phyloP scores from a whole-genome alignment of 2,797 vertebrate genomes.

The Triplophysa yarkandensis region DNA sequence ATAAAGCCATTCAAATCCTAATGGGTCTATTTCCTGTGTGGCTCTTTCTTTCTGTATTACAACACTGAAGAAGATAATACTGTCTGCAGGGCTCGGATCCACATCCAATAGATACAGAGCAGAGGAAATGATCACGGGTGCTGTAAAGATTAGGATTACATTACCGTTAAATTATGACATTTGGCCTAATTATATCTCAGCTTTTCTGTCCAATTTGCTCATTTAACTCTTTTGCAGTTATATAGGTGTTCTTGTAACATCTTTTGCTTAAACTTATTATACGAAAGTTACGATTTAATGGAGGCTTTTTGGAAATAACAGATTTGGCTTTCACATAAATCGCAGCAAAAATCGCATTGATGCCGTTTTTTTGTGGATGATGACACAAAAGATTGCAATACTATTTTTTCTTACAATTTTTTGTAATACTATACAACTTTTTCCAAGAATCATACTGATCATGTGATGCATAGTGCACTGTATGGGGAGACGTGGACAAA shows the following conservation, averaged over 20 bases:
- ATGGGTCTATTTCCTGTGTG: constrained; percentile 40
- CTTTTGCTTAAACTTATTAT: background rate
- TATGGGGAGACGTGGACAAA: too few relatives aligned
- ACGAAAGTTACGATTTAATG: background rate
- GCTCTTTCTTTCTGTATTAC: constrained; percentile 28
- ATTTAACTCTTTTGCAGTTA: background rate
- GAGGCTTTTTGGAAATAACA: background rate
- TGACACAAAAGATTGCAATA: too few relatives aligned
- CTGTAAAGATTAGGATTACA: constrained; percentile 25
- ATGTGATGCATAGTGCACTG: too few relatives aligned
- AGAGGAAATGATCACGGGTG: background rate
- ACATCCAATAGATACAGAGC: background rate
- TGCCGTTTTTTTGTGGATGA: too few relatives aligned
- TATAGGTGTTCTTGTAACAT: background rate
- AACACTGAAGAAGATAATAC: constrained; percentile 37
- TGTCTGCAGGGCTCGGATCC: constrained; percentile 27
- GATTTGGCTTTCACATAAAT: too few relatives aligned
- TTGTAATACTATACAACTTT: too few relatives aligned
- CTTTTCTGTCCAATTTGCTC: background rate
- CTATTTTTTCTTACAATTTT: too few relatives aligned
- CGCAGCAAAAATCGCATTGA: too few relatives aligned
- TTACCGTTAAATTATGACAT: background rate
- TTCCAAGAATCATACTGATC: too few relatives aligned
- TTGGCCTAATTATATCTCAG: constrained; percentile 9
- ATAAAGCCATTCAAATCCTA: constrained; percentile 48